A percentile compares a stretch with the other conserved stretches of the same genome.
These are phyloP conservation scores for Gephyroberyx darwinii DNA, from an alignment of 2,797 vertebrate genomes.

Conservation along the genomic window DNA sequence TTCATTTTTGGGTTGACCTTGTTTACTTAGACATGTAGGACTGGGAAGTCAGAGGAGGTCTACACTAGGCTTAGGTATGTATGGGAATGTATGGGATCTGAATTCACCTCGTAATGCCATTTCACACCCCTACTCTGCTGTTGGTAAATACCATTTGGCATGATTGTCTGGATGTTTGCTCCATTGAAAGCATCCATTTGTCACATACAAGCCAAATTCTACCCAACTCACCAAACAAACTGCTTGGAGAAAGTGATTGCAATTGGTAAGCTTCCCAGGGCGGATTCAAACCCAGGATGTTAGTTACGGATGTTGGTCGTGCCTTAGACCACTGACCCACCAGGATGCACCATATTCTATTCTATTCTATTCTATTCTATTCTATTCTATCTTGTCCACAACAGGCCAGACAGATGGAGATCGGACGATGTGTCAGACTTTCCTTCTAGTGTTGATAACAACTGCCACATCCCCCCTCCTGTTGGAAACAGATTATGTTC, in stretches of 20 bases:
- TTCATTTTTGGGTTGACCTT: neutral
- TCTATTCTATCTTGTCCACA: neutral
- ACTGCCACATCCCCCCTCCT: neutral
- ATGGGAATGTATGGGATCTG: neutral
- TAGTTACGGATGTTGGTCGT: neutral
- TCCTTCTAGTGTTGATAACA: neutral
- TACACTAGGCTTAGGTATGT: neutral
- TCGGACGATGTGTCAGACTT: neutral
- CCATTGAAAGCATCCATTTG: conserved; percentile 7
- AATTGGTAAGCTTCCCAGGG: neutral
- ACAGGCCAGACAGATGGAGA: too few relatives aligned
- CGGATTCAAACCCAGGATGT: too few relatives aligned
- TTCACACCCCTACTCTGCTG: conserved; percentile 1
- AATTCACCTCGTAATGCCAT: neutral
- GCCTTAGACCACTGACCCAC: too few relatives aligned
- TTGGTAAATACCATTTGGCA: neutral
- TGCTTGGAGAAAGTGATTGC: too few relatives aligned
- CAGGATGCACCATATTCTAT: too few relatives aligned
- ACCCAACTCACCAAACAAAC: too few relatives aligned
- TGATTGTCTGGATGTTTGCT: conserved; percentile 20
- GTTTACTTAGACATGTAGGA: neutral
- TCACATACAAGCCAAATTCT: conserved; percentile 15
- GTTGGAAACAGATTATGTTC: conserved; percentile 1
- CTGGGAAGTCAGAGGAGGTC: neutral
- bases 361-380: too few relatives aligned